Evolutionary conservation across 2,888 invertebrate species (phyloP).

Genomic region (Ormyrus labotus): DNA sequence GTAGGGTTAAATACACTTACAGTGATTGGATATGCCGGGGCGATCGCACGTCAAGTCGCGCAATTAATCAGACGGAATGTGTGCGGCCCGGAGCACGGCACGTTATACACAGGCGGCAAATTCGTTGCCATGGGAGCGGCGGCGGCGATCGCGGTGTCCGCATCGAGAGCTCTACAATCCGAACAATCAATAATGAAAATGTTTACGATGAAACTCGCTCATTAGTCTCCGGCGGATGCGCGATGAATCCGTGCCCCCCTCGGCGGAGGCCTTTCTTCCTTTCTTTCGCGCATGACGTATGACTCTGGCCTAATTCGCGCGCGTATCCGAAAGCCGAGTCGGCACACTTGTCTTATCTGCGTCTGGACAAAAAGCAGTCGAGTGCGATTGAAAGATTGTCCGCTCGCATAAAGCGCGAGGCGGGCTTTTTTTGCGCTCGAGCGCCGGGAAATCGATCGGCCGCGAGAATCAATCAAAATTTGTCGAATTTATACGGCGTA

Average conservation of each 20-base stretch:
- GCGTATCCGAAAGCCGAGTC: conserved; percentile 3
- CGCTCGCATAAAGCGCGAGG: background rate
- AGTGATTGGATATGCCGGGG: conserved; percentile 52
- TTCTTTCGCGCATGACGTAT: background rate
- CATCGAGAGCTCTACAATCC: conserved; percentile 1
- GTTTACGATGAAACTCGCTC: conserved; percentile 36
- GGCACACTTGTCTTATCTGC: conserved; percentile 37
- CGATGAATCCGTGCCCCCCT: background rate
- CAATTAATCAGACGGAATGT: conserved; percentile 59
- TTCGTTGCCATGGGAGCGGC: conserved; percentile 45
- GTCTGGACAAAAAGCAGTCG: background rate
- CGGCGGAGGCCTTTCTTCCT: background rate
- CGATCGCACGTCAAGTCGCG: conserved; percentile 49
- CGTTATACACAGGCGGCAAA: conserved; percentile 24
- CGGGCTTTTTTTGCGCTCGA: conserved; percentile 21
- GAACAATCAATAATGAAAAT: conserved; percentile 52
- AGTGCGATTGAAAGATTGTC: conserved; percentile 7
- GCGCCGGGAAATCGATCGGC: conserved; percentile 3
- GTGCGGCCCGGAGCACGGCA: conserved; percentile 15
- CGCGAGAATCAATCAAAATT: conserved; percentile 46
- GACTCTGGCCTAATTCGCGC: background rate
- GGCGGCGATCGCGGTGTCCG: background rate
- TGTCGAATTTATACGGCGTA: conserved; percentile 30
- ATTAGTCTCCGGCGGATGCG: conserved; percentile 20
- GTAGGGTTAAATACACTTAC: conserved; percentile 54